Evolutionary conservation across 1,140 invertebrate genomes (phyloP).

Genomic region (Pogonomyrmex barbatus): DNA sequence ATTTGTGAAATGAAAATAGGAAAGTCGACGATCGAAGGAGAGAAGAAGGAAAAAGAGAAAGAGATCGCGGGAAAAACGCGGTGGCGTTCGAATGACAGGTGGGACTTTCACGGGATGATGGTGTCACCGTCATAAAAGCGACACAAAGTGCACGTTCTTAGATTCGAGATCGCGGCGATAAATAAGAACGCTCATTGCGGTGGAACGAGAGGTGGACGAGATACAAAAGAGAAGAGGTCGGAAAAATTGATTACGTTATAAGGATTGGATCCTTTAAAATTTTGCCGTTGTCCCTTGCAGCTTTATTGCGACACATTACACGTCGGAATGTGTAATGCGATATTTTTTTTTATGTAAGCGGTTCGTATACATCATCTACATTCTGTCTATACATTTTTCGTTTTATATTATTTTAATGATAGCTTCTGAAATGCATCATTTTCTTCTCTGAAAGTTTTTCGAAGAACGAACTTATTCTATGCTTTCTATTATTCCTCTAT

Average conservation of each 20-base stretch:
- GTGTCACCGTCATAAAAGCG: conserved; percentile 37
- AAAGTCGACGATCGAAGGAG: background rate
- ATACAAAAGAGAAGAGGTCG: background rate
- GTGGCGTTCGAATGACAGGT: conserved; percentile 38
- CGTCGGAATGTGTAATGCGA: background rate
- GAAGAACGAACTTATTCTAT: background rate
- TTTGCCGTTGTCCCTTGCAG: background rate
- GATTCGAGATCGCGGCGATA: conserved; percentile 44
- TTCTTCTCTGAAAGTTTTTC: background rate
- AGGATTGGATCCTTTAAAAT: conserved; percentile 48
- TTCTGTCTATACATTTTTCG: background rate
- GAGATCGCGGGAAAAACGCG: conserved; percentile 14
- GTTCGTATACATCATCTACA: background rate
- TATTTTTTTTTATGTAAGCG: background rate
- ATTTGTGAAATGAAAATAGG: conserved; percentile 17
- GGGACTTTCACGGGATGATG: conserved; percentile 75
- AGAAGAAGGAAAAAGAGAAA: conserved; percentile 9
- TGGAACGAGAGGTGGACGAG: background rate
- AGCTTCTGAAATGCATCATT: background rate
- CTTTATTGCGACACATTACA: conserved; percentile 1
- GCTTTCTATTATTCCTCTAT: background rate
- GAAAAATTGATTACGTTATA: conserved; percentile 53
- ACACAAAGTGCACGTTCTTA: conserved; percentile 31
- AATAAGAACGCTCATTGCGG: conserved; percentile 35
- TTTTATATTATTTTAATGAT: background rate